These are phyloP conservation scores for Diacarnus erythraeanus DNA, from an alignment of 37 sponge, comb jelly and placozoan species.

Conservation along the genomic window DNA sequence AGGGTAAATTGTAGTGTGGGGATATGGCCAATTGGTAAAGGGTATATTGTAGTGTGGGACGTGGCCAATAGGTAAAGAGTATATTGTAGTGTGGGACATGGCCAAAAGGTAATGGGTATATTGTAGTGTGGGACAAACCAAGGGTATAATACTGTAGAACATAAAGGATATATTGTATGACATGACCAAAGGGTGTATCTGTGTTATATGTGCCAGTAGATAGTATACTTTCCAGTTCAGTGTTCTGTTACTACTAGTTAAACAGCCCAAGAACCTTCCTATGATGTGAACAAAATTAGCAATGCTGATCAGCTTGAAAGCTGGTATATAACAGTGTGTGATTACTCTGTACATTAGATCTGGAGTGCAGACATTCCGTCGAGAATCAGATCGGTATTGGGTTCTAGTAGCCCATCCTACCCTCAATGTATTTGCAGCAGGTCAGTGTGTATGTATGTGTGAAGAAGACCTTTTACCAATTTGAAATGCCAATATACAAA, in stretches of 20 bases:
- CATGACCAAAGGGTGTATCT: slow-evolving; percentile 31
- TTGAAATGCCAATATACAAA: no score
- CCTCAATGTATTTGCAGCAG: slow-evolving; percentile 96
- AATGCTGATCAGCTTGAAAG: no score
- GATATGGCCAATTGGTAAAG: slow-evolving; percentile 28
- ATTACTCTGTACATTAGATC: slow-evolving; percentile 59
- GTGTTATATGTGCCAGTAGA: no score
- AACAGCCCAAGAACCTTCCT: no score
- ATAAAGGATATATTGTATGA: slow-evolving; percentile 1
- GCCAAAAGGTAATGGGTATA: slow-evolving; percentile 20
- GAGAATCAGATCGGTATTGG: slow-evolving; percentile 96
- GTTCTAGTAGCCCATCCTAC: slow-evolving; percentile 89
- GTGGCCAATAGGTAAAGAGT: slow-evolving; percentile 24
- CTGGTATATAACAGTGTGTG: neutral
- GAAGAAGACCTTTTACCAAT: neutral
- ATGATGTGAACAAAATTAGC: no score
- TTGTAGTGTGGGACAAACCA: neutral
- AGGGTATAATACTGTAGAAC: no score
- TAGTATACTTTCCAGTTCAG: no score
- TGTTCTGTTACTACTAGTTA: no score
- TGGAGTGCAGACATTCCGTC: slow-evolving; percentile 85
- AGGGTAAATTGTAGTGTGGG: neutral
- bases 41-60: neutral
- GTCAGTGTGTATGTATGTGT: slow-evolving; percentile 29
- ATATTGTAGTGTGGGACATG: neutral